Evolutionary conservation across 2,888 invertebrate species (phyloP), one percentile per base, ranked within the genome.

Genomic region (Gastrophysa polygoni): DNA sequence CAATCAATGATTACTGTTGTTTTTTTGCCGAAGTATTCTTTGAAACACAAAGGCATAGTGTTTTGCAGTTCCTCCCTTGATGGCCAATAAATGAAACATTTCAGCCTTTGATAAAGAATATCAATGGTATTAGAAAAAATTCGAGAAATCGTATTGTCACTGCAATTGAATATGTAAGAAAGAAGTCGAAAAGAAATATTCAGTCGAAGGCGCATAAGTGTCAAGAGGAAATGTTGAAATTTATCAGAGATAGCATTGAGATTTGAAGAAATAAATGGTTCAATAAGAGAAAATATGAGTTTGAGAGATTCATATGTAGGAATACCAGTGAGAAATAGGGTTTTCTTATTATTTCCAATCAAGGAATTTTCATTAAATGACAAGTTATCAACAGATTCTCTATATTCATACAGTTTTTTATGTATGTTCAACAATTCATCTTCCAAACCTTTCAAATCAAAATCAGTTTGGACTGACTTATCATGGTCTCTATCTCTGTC

Each of bases 1-100:
- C 18, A 44, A 38, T 16, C 38, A 17, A 51, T 28, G 16, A 51
- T 51, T 51, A 64, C 51, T 21, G 66, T 67, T 24, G 52, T 44
- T 50, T 62, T 63, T 2, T 46, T 46, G 6, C 57, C 57, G 52
- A 66, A 69, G 17, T 38, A 28, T 34, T 69, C 64, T 29, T 57
- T 50, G 48, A 69, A 70, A 52, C 64, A 67, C 14, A 29, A 16
- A 2, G 68, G 70, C 11, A 68, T 61, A 48, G 59, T 68, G 32
- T 51, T 59, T 43, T 21, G 14, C 10, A 61, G 17, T 10, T 38
- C 49, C 49, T 63, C 57, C 52, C 46, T 44, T 1, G 51, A 29
- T 16, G 67, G 68, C 68, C 70, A 70, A 50, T 54, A 21, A 50
- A 68, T 64, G n/a, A 66, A 56, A 63, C 43, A 51, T 61, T 63